Percentiles rank a stretch among this genome's conserved stretches.
Evolutionary conservation across 2,888 invertebrate genomes (phyloP).

Genomic region (Scaptodrosophila latifasciaeformis): DNA sequence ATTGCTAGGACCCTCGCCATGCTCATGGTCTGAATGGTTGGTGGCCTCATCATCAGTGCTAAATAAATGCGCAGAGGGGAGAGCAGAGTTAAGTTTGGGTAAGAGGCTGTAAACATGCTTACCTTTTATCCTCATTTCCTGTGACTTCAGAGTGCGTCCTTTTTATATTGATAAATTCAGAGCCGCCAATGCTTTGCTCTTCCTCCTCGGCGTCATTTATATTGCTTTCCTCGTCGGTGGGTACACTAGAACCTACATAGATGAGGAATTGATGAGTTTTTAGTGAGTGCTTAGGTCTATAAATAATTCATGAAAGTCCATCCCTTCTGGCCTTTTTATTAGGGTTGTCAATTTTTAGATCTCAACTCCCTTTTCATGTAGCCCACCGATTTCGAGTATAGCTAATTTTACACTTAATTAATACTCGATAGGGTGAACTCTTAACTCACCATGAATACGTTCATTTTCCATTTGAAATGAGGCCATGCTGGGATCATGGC

Average conservation of each 20-base stretch:
- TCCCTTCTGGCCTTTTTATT: conserved; percentile 9
- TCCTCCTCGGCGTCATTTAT: conserved; percentile 43
- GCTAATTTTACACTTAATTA: too few species aligned
- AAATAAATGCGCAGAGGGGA: background rate
- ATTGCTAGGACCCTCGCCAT: conserved; percentile 41
- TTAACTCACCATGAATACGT: conserved; percentile 73
- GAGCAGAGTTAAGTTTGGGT: too few species aligned
- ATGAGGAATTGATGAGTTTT: too few species aligned
- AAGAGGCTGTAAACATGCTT: background rate
- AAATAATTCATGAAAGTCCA: conserved; percentile 21
- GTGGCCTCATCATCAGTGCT: conserved; percentile 69
- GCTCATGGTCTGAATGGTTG: conserved; percentile 63
- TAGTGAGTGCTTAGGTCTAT: too few species aligned
- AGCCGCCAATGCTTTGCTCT: conserved; percentile 47
- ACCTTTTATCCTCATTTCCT: conserved; percentile 26
- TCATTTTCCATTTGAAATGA: conserved; percentile 77
- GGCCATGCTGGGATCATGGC: conserved; percentile 80
- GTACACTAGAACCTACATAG: conserved; percentile 54
- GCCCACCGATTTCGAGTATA: too few species aligned
- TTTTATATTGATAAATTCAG: conserved; percentile 61
- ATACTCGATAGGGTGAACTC: too few species aligned
- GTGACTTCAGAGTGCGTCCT: conserved; percentile 4
- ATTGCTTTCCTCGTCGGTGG: conserved; percentile 55
- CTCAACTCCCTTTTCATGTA: too few species aligned
- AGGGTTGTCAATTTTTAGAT: conserved; percentile 32